phyloP scores from a whole-genome alignment of 92 coral and sea anemone species.

The Siderastrea radians region DNA sequence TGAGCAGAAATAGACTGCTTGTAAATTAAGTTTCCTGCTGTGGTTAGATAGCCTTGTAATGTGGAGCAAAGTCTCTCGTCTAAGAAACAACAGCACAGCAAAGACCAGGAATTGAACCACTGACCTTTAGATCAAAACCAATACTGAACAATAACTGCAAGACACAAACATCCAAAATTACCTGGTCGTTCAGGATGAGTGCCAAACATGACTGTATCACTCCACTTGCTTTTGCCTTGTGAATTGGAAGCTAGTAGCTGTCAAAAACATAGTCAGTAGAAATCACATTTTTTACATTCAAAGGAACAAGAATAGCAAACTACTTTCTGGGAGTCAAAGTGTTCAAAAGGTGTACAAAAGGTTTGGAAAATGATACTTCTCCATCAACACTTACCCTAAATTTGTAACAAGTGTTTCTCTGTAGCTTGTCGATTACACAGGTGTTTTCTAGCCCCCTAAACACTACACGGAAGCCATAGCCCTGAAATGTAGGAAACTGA shows the following conservation, averaged over 20 bases:
- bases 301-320: not conserved
- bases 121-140: not conserved
- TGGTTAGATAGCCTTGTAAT: too few species aligned
- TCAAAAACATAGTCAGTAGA: not conserved
- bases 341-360: too few species aligned
- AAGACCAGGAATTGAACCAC: too few species aligned
- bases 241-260: constrained; percentile 87
- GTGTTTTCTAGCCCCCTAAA: constrained; percentile 86
- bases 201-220: constrained; percentile 81
- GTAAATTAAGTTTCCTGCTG: too few species aligned
- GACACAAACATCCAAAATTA: not conserved
- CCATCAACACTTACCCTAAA: constrained; percentile 83
- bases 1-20: too few species aligned
- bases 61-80: too few species aligned
- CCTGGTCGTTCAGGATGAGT: constrained; percentile 95
- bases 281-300: not conserved
- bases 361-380: not conserved
- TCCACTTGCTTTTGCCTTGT: constrained; percentile 94
- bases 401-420: constrained; percentile 89
- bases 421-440: constrained; percentile 78
- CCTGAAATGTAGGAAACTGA: constrained; percentile 53
- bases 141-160: too few species aligned
- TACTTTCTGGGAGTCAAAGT: too few species aligned
- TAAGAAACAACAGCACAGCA: too few species aligned
- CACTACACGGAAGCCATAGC: constrained; percentile 90